Percentiles rank a stretch among this genome's conserved stretches.
Evolutionary conservation across 1,140 invertebrate genomes (phyloP).

Genomic region (Lerema accius): DNA sequence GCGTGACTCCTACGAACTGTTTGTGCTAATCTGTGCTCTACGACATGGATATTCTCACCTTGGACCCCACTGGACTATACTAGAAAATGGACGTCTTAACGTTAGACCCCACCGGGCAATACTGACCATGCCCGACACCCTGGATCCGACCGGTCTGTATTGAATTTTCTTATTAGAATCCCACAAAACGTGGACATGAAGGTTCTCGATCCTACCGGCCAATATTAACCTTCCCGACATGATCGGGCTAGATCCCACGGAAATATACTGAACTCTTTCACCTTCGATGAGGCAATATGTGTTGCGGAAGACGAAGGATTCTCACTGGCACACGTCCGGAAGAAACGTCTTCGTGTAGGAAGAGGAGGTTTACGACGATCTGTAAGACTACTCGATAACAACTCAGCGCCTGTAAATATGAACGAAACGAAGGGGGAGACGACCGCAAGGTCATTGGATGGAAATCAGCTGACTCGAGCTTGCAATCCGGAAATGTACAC

Average conservation of each 20-base stretch:
- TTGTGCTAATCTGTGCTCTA: conserved; percentile 68
- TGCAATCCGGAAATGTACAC: conserved; percentile 71
- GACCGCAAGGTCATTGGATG: conserved; percentile 73
- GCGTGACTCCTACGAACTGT: conserved; percentile 57
- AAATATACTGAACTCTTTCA: conserved; percentile 67
- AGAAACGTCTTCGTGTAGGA: conserved; percentile 76
- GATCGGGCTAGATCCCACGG: conserved; percentile 74
- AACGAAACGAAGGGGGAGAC: conserved; percentile 65
- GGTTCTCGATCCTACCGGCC: conserved; percentile 54
- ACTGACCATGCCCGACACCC: conserved; percentile 62
- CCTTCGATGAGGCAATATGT: conserved; percentile 69
- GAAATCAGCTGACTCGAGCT: conserved; percentile 75
- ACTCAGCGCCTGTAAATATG: conserved; percentile 69
- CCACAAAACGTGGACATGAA: conserved; percentile 48
- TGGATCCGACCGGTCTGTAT: conserved; percentile 77
- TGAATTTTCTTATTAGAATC: conserved; percentile 62
- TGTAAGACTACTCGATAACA: conserved; percentile 53
- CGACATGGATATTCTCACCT: conserved; percentile 71
- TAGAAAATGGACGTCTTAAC: conserved; percentile 69
- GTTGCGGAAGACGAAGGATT: conserved; percentile 71
- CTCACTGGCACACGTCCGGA: conserved; percentile 68
- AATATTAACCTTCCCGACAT: conserved; percentile 56
- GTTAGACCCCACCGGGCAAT: conserved; percentile 74
- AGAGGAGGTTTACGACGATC: conserved; percentile 59
- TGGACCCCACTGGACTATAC: conserved; percentile 78